A percentile compares a stretch with the other conserved stretches of the same genome.
Conservation (phyloP, 1,140 invertebrate species). For the Brachionus sp. region DNA sequence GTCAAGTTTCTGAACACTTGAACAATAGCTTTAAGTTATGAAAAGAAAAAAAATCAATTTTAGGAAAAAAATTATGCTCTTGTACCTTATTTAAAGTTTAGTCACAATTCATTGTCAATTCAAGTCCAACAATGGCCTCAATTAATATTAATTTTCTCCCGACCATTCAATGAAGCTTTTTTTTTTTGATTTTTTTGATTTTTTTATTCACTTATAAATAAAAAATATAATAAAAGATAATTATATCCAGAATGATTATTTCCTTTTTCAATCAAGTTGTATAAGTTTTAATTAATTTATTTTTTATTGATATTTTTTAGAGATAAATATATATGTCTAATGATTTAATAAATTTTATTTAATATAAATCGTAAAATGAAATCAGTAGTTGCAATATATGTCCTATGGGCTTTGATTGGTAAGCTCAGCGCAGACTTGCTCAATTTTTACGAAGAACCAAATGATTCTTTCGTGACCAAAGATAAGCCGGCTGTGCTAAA, state of each 20-base stretch:
- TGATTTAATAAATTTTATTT: background rate
- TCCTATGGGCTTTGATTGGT: background rate
- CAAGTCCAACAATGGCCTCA: background rate
- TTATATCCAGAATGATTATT: background rate
- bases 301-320: background rate
- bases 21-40: background rate
- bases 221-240: background rate
- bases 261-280: background rate
- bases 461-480: background rate
- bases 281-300: background rate
- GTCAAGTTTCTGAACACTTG: background rate
- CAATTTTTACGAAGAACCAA: conserved; percentile 25
- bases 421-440: background rate
- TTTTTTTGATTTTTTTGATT: background rate
- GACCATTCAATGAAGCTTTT: background rate
- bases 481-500: background rate
- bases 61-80: background rate
- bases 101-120: background rate
- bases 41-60: background rate
- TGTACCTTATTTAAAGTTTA: background rate
- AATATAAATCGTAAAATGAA: background rate
- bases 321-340: background rate
- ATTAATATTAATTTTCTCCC: background rate
- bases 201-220: too few species aligned
- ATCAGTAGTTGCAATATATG: background rate